Percentiles rank a stretch among this genome's conserved stretches.
Evolutionary conservation across 2,797 vertebrate species (phyloP).

Genomic region (Euphonia xanthogaster): DNA sequence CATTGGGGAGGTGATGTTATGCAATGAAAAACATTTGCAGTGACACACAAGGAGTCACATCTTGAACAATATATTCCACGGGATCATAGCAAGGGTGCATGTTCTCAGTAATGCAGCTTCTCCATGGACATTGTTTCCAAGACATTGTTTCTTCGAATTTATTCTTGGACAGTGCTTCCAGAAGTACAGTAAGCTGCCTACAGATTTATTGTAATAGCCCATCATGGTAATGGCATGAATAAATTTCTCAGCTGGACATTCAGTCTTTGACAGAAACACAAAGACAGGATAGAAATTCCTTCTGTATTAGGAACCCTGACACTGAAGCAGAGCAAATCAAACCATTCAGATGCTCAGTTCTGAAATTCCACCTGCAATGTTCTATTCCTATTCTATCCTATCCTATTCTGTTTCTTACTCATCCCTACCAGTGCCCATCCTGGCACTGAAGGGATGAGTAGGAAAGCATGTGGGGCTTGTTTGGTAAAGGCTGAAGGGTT

Average conservation of each 20-base stretch:
- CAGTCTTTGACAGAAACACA: slow-evolving; percentile 35
- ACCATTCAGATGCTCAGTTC: not conserved
- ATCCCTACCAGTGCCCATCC: not conserved
- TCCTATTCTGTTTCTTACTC: not conserved
- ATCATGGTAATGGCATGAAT: slow-evolving; percentile 54
- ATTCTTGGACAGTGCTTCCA: slow-evolving; percentile 18
- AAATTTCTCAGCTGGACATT: slow-evolving; percentile 53
- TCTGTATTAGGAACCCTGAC: not conserved
- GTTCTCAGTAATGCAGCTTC: not conserved
- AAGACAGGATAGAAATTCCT: not conserved
- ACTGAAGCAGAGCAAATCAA: not conserved
- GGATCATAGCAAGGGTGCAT: not conserved
- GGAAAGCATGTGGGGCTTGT: not conserved
- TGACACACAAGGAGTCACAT: not conserved
- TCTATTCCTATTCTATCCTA: not conserved
- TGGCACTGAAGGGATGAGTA: not conserved
- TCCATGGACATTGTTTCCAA: not conserved
- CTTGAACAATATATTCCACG: not conserved
- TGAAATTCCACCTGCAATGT: not conserved
- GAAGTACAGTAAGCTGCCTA: slow-evolving; percentile 28
- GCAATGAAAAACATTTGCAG: not conserved
- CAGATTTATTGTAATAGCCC: slow-evolving; percentile 50
- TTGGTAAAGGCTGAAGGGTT: not conserved
- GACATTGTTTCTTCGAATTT: slow-evolving; percentile 47
- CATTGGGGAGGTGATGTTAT: not conserved